Evolutionary conservation across 1,140 invertebrate genomes (phyloP).

Genomic region (Papilio helenus): DNA sequence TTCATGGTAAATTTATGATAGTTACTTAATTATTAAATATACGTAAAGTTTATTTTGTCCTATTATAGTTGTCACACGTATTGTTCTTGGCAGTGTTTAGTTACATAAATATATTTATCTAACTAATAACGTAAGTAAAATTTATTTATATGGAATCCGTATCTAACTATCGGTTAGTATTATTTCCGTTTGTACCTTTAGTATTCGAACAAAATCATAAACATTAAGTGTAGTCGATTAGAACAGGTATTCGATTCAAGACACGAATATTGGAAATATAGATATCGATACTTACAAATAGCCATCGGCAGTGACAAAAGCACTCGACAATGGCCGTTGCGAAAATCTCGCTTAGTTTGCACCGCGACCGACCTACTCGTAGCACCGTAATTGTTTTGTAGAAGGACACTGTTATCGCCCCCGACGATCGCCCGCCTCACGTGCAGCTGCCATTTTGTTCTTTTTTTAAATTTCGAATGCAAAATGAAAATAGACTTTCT

Average conservation of each 20-base stretch:
- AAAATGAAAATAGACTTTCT: constrained; percentile 38
- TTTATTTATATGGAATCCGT: neutral
- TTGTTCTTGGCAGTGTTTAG: too few relatives aligned
- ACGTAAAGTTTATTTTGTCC: neutral
- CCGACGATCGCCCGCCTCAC: constrained; percentile 57
- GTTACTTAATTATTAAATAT: too few relatives aligned
- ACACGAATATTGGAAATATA: constrained; percentile 38
- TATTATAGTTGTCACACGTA: neutral
- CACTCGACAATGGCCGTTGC: constrained; percentile 51
- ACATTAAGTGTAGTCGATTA: constrained; percentile 38
- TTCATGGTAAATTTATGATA: neutral
- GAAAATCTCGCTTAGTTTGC: constrained; percentile 51
- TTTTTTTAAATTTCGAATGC: constrained; percentile 50
- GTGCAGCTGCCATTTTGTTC: constrained; percentile 68
- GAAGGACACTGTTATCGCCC: constrained; percentile 69
- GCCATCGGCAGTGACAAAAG: constrained; percentile 48
- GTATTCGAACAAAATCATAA: constrained; percentile 30
- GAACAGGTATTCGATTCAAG: constrained; percentile 40
- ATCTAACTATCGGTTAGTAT: neutral
- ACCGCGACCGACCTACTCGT: constrained; percentile 38
- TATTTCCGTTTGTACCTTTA: neutral
- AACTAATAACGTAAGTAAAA: too few relatives aligned
- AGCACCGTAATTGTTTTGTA: constrained; percentile 72
- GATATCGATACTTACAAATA: constrained; percentile 50
- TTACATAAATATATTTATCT: too few relatives aligned